These are phyloP conservation scores for Diplolepis rosae DNA, from an alignment of 2,888 invertebrate species.

Conservation along the genomic window DNA sequence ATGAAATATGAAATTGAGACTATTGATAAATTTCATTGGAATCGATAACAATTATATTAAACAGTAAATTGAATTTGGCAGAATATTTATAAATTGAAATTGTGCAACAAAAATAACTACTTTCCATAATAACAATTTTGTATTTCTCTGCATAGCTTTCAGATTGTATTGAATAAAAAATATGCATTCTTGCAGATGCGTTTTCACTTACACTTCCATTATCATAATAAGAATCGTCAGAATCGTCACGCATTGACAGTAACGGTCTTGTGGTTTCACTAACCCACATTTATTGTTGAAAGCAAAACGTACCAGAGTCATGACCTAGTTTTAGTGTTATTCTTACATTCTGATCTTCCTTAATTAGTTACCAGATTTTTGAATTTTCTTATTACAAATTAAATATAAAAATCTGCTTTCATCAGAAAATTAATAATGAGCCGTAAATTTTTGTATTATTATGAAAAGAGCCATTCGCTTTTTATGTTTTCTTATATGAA, in stretches of 20 bases:
- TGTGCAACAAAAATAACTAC: too few relatives aligned
- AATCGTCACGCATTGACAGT: constrained; percentile 59
- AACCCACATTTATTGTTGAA: constrained; percentile 72
- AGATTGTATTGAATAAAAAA: background rate
- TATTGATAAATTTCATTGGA: too few relatives aligned
- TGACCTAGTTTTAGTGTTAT: constrained; percentile 66
- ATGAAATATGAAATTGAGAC: too few relatives aligned
- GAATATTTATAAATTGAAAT: too few relatives aligned
- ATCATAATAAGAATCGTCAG: constrained; percentile 48
- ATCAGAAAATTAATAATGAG: too few relatives aligned
- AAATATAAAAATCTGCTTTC: too few relatives aligned
- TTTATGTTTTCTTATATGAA: too few relatives aligned
- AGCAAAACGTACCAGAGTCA: constrained; percentile 70
- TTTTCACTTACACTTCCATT: constrained; percentile 57
- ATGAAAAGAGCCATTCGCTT: too few relatives aligned
- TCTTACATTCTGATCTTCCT: constrained; percentile 39
- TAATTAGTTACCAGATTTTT: constrained; percentile 35
- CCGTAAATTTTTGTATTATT: too few relatives aligned
- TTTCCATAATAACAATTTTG: background rate
- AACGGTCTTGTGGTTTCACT: constrained; percentile 71
- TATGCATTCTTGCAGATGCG: background rate
- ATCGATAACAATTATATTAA: too few relatives aligned
- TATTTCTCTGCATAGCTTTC: too few relatives aligned
- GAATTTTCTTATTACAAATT: background rate
- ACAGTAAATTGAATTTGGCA: too few relatives aligned